Evolutionary conservation across 1,140 invertebrate genomes (phyloP), one percentile per base, ranked within the genome.

Genomic region (Ostrea denselamellosa): DNA sequence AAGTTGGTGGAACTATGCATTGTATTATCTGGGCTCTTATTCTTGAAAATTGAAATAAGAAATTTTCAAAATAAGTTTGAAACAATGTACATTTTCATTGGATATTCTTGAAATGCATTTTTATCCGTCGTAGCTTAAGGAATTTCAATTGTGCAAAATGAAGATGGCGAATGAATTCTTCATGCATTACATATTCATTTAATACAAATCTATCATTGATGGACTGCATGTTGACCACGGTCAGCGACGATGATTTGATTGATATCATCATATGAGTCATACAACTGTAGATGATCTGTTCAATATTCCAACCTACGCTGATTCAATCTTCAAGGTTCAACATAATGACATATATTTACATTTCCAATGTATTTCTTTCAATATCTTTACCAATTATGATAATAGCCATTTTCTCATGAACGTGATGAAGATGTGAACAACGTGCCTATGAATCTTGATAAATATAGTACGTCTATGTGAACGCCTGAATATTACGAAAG

Each of bases 11-110:
- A 28, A 89, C 85, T n/a, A 89, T 71, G 71, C 89, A 89, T 34
- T 89, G 89, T 14, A 89, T 89, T 2, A 89, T 83, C 8, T 89
- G 68, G 19, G 86, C 84, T 44, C 89, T 77, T 10, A 87, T 87
- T 22, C 89, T 89, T 77, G 10, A 83, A 28, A 82, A 71, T n/a
- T 86, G 10, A 44, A 17, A 77, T 25, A 77, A 19, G 17, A 53
- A 25, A 53, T 8, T 44, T 0, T 71, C 62, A 51, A 44, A 86
- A 51, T 52, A 34, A 54, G 34, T 19, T 12, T 71, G 19, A 62
- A 62, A 0, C 56, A 62, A n/a, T 62, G 56, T 62, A 62, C 34
- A 62, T n/a, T 62, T n/a, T 19, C 19, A 19, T n/a, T 62, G 14
- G 54, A 12, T 12, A 56, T 56, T 12, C 14, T 12, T 56, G 14